Base-by-base conservation (phyloP, 92 coral and sea anemone species). In the Plumapathes pennacea region DNA sequence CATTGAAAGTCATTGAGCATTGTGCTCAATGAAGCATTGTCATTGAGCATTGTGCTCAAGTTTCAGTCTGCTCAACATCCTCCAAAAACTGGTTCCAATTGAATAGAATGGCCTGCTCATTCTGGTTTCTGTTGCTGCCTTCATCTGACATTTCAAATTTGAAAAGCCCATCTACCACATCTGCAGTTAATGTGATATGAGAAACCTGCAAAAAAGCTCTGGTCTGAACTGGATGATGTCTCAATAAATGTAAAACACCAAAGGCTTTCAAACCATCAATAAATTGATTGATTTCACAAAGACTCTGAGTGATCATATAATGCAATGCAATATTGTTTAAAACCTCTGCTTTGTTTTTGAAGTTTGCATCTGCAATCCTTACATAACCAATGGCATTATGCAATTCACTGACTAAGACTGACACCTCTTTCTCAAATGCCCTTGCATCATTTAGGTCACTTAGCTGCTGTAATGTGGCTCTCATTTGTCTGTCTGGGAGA, bases 231-330 rank as follows among this genome's bases (percentile, higher is more conserved):
- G 77, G 71, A 60, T 77, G 72, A 12, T 77, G 41, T 42, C 76
- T 67, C 28, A 77, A 45, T 13, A 77, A 41, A 25, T 40, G 13
- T 52, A 77, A 49, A 12, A 77, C 71, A 38, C 77, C 78, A 51
- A 53, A 32, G 42, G 43, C 50, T 27, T 69, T 60, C 48, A 69
- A 54, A 48, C 84, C 72, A 39, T 77, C 78, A 69, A 69, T 60
- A 69, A 68, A 77, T 56, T 77, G 84, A 59, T 60, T 36, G 3
- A 77, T 31, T 60, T 77, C 84, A 47, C 70, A 34, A 40, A 76
- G 51, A 31, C 62, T 37, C 7, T 58, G 76, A 23, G 55, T 10
- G 50, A 77, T 6, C 14, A 76, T 76, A 32, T 76, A 76, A 33
- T 76, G 70, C 45, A 76, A 40, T 30, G 77, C 47, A 38, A 56